Base-by-base conservation (phyloP, 92 coral and sea anemone species). In the Siderastrea siderea region DNA sequence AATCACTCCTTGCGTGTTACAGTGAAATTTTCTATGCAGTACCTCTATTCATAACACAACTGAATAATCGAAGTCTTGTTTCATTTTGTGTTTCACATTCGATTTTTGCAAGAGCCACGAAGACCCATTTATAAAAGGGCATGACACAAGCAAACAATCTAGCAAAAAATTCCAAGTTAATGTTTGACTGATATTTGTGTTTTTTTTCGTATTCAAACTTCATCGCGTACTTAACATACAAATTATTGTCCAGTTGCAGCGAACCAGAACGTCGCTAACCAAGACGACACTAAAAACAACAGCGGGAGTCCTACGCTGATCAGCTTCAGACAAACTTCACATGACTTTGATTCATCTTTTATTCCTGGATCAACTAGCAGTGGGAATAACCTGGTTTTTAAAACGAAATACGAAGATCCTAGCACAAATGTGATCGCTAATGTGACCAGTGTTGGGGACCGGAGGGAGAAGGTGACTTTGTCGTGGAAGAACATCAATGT, bases 401-500 rank as follows among this genome's bases (percentile, higher is more conserved):
- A 75, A 67, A 82, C 85, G 49, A 91, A 88, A 7, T 85, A 62
- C 64, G 71, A 79, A 47, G 92, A 77, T 57, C 62, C 90, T 2
- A 63, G 79, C 15, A 86, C 87, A 19, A 78, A 86, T 61, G 94
- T 94, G 19, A 91, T 91, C 58, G 91, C 93, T 4, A 94, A 94
- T 65, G 91, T 81, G 61, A 90, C 75, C 7, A 84, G 92, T 48
- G 96, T 88, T 50, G 93, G 87, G 17, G 87, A 76, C 50, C 83
- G 88, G 68, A 90, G 71, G 13, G 90, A 94, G 64, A 89, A 93
- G 62, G 94, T 95, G 17, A 75, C 92, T 53, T 63, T 96, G 2
- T 86, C 95, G 0, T 96, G 99, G 99, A 91, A 92, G 60, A 91
- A 94, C 15, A 75, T 96, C 83, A 89, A 96, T 82, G 99, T 96